These are phyloP conservation scores for Columba janthina DNA, from an alignment of 2,113 vertebrate genomes.

Conservation along the genomic window DNA sequence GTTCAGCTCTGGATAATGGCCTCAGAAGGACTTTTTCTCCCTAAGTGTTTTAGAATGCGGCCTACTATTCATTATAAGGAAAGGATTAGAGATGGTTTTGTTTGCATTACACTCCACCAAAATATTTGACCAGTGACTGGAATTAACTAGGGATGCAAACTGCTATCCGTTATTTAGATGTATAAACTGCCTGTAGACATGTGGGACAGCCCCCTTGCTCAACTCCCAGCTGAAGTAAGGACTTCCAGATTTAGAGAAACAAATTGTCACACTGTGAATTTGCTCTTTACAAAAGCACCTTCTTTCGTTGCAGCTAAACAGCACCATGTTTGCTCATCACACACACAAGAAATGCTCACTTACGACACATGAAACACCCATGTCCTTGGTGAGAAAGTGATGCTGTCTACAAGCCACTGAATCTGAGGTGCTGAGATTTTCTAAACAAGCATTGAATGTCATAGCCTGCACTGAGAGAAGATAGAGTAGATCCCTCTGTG, in stretches of 20 bases:
- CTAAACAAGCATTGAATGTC: neutral
- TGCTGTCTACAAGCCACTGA: neutral
- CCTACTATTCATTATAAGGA: neutral
- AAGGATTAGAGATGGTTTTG: neutral
- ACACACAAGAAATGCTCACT: neutral
- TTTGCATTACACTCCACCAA: neutral
- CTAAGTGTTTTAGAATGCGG: neutral
- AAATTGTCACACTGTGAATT: neutral
- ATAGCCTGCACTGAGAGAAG: neutral
- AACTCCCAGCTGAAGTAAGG: rapidly evolving
- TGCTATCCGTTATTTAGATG: neutral
- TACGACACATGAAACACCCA: neutral
- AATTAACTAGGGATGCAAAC: neutral
- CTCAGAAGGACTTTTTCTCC: neutral
- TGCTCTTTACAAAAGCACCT: neutral
- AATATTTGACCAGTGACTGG: neutral
- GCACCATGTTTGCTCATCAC: neutral
- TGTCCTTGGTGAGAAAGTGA: neutral
- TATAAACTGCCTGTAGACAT: neutral
- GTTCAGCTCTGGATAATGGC: neutral
- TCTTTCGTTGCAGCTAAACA: neutral
- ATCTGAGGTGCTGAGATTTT: neutral
- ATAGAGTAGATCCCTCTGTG: neutral
- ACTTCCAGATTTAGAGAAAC: neutral
- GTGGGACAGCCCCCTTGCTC: neutral